These are phyloP conservation scores for Oreochromis mossambicus DNA, from an alignment of 2,797 vertebrate species.

Conservation along the genomic window DNA sequence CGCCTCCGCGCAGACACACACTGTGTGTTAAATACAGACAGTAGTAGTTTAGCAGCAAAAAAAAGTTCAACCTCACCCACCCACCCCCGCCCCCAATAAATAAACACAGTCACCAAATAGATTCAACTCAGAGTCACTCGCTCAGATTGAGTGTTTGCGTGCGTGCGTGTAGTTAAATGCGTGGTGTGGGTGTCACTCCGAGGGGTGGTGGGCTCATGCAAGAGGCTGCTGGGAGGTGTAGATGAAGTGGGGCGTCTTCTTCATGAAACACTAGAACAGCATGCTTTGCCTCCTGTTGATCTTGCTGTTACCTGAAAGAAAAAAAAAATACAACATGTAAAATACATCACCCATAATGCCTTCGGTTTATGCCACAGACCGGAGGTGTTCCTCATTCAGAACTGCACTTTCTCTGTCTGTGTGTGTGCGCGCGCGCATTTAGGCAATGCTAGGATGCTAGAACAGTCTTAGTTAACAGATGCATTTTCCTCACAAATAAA, in stretches of 20 bases:
- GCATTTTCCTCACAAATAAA: background rate
- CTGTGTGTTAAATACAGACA: constrained; percentile 95
- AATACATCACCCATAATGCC: constrained; percentile 20
- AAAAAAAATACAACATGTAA: background rate
- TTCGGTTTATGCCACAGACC: background rate
- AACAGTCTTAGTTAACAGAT: background rate
- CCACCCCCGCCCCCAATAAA: constrained; percentile 69
- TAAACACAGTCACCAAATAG: constrained; percentile 84
- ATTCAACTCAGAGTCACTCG: constrained; percentile 47
- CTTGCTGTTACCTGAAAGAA: constrained; percentile 87
- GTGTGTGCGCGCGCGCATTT: background rate
- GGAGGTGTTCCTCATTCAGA: background rate
- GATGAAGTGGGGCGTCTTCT: constrained; percentile 16
- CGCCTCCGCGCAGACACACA: constrained; percentile 69
- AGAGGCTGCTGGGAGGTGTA: constrained; percentile 24
- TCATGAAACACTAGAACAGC: constrained; percentile 71
- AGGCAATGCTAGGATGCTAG: background rate
- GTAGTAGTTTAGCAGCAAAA: constrained; percentile 99
- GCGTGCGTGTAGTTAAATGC: constrained; percentile 1
- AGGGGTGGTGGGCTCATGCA: constrained; percentile 61
- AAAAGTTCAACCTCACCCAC: constrained; percentile 78
- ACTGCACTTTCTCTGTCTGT: background rate
- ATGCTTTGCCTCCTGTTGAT: constrained; percentile 98
- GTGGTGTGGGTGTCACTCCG: background rate
- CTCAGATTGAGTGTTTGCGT: constrained; percentile 25